Conservation (phyloP, 2,113 vertebrate genomes). For the Strix aluco region DNA sequence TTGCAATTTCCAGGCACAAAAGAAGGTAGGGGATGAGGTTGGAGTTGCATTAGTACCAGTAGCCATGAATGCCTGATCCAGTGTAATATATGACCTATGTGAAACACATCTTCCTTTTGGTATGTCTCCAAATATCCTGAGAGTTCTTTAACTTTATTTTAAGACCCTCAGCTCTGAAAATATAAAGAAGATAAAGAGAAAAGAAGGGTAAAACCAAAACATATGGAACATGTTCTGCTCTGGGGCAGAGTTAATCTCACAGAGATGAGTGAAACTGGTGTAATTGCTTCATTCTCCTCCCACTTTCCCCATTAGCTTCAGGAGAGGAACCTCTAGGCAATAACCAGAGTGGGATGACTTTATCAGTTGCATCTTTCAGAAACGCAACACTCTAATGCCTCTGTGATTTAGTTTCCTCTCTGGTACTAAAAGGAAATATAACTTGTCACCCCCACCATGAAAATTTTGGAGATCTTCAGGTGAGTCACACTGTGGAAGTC, state of each 20-base stretch:
- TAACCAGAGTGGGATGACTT: background rate
- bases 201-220: background rate
- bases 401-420: background rate
- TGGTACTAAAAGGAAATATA: background rate
- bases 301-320: background rate
- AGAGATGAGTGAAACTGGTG: background rate
- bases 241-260: background rate
- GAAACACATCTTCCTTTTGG: background rate
- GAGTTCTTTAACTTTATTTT: background rate
- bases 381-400: background rate
- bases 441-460: background rate
- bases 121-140: background rate
- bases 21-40: background rate
- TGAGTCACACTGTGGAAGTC: background rate
- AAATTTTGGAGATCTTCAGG: background rate
- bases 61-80: background rate
- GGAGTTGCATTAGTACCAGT: background rate
- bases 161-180: background rate
- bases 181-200: too few relatives aligned
- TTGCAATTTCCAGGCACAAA: background rate
- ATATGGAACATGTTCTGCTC: background rate
- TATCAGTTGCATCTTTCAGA: background rate
- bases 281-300: background rate
- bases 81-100: background rate
- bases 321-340: background rate